phyloP scores from a whole-genome alignment of 1,140 invertebrate species.

The Diabrotica virgifera region DNA sequence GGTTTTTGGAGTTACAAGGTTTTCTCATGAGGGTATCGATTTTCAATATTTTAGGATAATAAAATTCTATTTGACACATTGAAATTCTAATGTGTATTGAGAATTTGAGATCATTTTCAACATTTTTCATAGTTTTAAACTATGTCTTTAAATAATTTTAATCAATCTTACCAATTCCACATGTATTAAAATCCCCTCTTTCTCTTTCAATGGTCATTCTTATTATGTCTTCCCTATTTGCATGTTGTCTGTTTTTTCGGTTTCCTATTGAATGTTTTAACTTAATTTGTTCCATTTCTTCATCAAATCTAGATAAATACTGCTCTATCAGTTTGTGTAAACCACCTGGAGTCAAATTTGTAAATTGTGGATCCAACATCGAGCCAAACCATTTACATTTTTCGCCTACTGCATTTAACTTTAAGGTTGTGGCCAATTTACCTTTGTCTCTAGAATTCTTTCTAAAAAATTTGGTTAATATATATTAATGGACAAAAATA shows the following conservation, averaged over 20 bases:
- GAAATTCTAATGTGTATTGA: no score
- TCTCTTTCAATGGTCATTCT: constrained; percentile 69
- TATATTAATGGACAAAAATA: no score
- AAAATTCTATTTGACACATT: no score
- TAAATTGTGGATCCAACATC: constrained; percentile 54
- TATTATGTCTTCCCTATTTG: constrained; percentile 69
- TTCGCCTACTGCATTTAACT: constrained; percentile 68
- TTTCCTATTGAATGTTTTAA: constrained; percentile 71
- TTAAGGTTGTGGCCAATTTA: constrained; percentile 62
- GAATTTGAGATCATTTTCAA: not conserved
- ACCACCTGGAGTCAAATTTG: constrained; percentile 56
- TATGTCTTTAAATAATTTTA: constrained; percentile 5
- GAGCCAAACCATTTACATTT: constrained; percentile 70
- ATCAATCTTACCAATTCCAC: constrained; percentile 61
- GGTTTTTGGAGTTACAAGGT: no score
- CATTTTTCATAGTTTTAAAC: not conserved
- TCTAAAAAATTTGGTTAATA: constrained; percentile 43
- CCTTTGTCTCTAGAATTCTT: constrained; percentile 60
- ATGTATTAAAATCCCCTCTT: constrained; percentile 65
- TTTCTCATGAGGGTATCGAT: no score
- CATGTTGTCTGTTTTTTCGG: constrained; percentile 70
- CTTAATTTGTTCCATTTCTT: constrained; percentile 72
- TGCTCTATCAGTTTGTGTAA: constrained; percentile 57
- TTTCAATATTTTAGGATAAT: no score
- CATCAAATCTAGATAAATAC: constrained; percentile 63